Conservation (phyloP, 92 coral and sea anemone species). For the Epizoanthus scotinus region DNA sequence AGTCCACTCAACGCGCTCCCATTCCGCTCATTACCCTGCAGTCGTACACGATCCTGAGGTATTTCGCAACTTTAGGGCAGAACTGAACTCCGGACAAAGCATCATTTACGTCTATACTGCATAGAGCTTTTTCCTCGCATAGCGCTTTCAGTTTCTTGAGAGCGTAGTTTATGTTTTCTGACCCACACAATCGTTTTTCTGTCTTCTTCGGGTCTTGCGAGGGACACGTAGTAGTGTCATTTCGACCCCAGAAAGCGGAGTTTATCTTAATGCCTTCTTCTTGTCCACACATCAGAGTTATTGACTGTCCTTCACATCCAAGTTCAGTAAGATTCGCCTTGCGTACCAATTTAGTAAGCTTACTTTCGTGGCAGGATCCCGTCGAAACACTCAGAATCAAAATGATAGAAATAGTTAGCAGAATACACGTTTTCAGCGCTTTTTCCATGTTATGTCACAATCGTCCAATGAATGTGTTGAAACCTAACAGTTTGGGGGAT, state of each 20-base stretch:
- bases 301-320: slow-evolving; percentile 68
- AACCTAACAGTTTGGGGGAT: not conserved
- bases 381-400: not conserved
- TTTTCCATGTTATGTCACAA: not conserved
- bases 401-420: not conserved
- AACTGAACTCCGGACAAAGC: slow-evolving; percentile 72
- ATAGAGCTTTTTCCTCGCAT: slow-evolving; percentile 63
- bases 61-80: slow-evolving; percentile 81
- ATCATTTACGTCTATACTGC: slow-evolving; percentile 75
- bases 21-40: slow-evolving; percentile 88
- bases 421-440: not conserved
- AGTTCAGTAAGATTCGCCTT: slow-evolving; percentile 66
- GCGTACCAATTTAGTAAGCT: slow-evolving; percentile 67
- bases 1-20: slow-evolving; percentile 54
- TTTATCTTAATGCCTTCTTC: slow-evolving; percentile 87
- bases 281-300: slow-evolving; percentile 57
- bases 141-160: slow-evolving; percentile 62
- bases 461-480: not conserved
- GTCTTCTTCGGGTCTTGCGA: slow-evolving; percentile 48
- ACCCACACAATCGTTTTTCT: slow-evolving; percentile 58
- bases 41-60: slow-evolving; percentile 84
- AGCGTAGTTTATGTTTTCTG: slow-evolving; percentile 63
- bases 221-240: slow-evolving; percentile 75
- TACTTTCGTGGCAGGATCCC: slow-evolving; percentile 56
- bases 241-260: slow-evolving; percentile 96